These are phyloP conservation scores for Amiota minor DNA, from an alignment of 2,888 invertebrate genomes.

Conservation along the genomic window DNA sequence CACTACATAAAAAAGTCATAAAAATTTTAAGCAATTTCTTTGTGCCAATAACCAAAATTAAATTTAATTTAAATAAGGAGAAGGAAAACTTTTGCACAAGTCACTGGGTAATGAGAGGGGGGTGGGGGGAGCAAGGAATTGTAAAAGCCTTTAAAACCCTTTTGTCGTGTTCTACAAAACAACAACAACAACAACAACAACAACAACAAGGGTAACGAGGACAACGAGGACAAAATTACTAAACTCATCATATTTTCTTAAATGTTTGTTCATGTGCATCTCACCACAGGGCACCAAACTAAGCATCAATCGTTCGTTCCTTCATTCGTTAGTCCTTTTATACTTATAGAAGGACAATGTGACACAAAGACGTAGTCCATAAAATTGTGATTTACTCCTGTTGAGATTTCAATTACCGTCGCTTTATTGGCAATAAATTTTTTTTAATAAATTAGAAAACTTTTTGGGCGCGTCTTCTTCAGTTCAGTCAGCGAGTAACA, in stretches of 20 bases:
- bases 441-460: conserved; percentile 64
- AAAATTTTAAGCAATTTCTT: too few relatives aligned
- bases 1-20: too few relatives aligned
- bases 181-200: not conserved
- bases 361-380: conserved; percentile 47
- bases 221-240: conserved; percentile 57
- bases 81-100: not conserved
- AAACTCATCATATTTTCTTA: conserved; percentile 55
- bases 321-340: not conserved
- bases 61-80: conserved; percentile 11
- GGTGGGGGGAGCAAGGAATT: not conserved
- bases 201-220: conserved; percentile 39
- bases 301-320: too few relatives aligned
- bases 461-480: not conserved
- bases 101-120: not conserved
- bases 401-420: conserved; percentile 67
- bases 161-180: not conserved
- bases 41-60: not conserved
- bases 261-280: not conserved
- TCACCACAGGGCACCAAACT: not conserved
- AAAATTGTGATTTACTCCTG: conserved; percentile 68
- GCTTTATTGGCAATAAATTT: conserved; percentile 69
- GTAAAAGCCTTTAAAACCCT: not conserved
- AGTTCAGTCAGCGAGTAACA: not conserved
- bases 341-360: not conserved